Percentiles rank a stretch among this genome's conserved stretches.
phyloP scores from a whole-genome alignment of 2,113 vertebrate species.

The Microcebus lehilahytsara region DNA sequence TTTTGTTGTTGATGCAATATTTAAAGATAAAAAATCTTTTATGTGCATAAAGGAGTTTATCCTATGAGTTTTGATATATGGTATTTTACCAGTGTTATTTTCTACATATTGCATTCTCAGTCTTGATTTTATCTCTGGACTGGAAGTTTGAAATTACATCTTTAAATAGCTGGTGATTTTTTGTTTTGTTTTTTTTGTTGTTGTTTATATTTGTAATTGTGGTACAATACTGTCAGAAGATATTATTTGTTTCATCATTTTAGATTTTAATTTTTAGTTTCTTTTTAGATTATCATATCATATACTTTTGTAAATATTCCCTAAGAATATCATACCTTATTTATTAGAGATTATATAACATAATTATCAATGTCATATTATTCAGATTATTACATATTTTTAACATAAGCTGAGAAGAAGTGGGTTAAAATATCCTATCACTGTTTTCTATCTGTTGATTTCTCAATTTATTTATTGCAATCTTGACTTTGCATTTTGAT shows the following conservation, averaged over 20 bases:
- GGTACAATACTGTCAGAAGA: background rate
- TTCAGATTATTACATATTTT: background rate
- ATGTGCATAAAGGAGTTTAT: too few species aligned
- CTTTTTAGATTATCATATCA: background rate
- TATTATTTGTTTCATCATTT: background rate
- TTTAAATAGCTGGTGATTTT: background rate
- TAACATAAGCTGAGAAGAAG: background rate
- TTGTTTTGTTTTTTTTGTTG: background rate
- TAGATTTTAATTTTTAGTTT: background rate
- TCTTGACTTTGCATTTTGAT: slow-evolving; percentile 32
- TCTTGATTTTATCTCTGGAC: background rate
- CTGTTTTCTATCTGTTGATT: background rate
- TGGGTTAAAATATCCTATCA: background rate
- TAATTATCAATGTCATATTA: background rate
- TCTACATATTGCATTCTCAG: background rate
- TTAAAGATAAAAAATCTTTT: background rate
- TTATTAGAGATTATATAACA: background rate
- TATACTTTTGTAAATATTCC: background rate
- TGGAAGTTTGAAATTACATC: background rate
- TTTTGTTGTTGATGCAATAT: background rate
- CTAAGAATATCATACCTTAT: background rate
- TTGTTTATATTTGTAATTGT: background rate
- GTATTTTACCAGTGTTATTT: background rate
- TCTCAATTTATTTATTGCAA: background rate
- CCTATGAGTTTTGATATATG: background rate